Evolutionary conservation across 1,140 invertebrate genomes (phyloP).

Genomic region (Helicoverpa armigera): DNA sequence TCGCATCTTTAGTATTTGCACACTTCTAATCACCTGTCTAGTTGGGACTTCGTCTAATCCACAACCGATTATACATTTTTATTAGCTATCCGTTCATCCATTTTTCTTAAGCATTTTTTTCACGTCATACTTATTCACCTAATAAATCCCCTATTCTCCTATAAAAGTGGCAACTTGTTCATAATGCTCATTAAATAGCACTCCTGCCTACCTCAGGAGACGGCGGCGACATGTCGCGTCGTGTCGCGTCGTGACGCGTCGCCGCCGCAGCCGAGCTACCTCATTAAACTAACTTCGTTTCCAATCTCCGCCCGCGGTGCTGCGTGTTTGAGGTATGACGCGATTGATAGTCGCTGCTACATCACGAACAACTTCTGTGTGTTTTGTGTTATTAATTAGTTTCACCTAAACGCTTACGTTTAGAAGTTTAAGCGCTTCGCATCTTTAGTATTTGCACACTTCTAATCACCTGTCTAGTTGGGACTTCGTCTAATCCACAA

Average conservation of each 20-base stretch:
- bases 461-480: background rate
- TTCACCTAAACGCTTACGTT: background rate
- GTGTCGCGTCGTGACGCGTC: background rate
- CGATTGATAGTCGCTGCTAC: slow-evolving; percentile 34
- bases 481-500: too few species aligned
- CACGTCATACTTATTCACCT: background rate
- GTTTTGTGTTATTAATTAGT: slow-evolving; percentile 29
- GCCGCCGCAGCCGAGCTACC: slow-evolving; percentile 46
- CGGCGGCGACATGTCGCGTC: slow-evolving; percentile 27
- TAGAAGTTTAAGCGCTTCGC: background rate
- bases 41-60: too few species aligned
- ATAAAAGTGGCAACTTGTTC: background rate
- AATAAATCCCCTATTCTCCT: background rate
- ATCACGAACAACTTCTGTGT: background rate
- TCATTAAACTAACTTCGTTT: slow-evolving; percentile 60
- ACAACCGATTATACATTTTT: too few species aligned
- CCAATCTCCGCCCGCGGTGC: slow-evolving; percentile 53
- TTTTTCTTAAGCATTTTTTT: too few species aligned
- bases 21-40: background rate
- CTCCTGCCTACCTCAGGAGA: slow-evolving; percentile 26
- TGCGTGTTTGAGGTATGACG: slow-evolving; percentile 43
- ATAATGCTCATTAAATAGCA: background rate
- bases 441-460: background rate
- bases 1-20: background rate
- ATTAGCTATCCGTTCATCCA: too few species aligned